These are phyloP conservation scores for Oncopodura yosiiana DNA, from an alignment of 1,140 invertebrate species.

Conservation along the genomic window DNA sequence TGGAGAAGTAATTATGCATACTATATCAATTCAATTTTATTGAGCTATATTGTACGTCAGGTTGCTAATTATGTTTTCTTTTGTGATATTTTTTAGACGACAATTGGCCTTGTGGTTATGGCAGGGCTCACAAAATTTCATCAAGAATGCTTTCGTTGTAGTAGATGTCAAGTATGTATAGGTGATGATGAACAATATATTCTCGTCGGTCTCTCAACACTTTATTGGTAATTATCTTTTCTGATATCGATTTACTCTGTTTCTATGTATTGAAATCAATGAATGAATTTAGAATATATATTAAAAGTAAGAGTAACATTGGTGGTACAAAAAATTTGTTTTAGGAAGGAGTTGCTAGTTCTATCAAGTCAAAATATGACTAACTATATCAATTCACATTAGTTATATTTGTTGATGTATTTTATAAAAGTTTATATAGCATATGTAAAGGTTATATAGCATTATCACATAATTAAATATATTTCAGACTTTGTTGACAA, in stretches of 20 bases:
- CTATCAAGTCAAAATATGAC: too few relatives aligned
- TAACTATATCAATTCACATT: too few relatives aligned
- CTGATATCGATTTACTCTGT: background rate
- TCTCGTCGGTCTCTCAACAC: conserved; percentile 71
- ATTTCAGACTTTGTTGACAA: too few relatives aligned
- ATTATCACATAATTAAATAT: too few relatives aligned
- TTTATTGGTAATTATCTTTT: conserved; percentile 63
- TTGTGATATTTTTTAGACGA: conserved; percentile 47
- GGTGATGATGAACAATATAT: conserved; percentile 87
- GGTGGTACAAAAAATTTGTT: too few relatives aligned
- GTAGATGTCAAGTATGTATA: conserved; percentile 68
- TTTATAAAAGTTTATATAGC: too few relatives aligned
- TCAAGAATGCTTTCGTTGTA: conserved; percentile 86
- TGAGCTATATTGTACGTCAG: background rate
- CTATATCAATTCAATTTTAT: background rate
- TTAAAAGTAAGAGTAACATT: too few relatives aligned
- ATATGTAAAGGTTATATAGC: too few relatives aligned
- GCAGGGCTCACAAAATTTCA: conserved; percentile 90
- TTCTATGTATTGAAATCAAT: background rate
- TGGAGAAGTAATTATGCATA: conserved; percentile 24
- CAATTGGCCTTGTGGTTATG: conserved; percentile 87
- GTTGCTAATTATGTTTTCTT: background rate
- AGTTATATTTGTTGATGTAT: too few relatives aligned
- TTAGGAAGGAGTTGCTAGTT: too few relatives aligned
- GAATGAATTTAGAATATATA: too few relatives aligned